Evolutionary conservation across 2,888 invertebrate genomes (phyloP).

Genomic region (Drosophila mimetica): DNA sequence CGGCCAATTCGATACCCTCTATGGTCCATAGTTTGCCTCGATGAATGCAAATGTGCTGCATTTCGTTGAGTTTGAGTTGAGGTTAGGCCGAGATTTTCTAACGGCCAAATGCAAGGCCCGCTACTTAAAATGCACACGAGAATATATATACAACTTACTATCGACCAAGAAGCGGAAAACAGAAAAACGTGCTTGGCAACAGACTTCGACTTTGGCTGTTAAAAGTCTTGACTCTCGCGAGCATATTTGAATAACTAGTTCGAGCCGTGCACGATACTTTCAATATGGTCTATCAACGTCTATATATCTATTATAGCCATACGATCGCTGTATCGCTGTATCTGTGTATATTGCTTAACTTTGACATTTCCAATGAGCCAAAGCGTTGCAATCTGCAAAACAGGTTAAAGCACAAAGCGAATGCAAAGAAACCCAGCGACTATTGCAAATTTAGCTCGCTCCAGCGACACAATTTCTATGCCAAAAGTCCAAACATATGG

Average conservation of each 20-base stretch:
- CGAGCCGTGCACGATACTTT: constrained; percentile 71
- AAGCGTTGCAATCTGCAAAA: constrained; percentile 70
- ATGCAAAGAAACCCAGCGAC: constrained; percentile 49
- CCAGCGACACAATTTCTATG: constrained; percentile 63
- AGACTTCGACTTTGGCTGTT: constrained; percentile 20
- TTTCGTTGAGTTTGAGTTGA: constrained; percentile 65
- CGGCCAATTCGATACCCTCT: constrained; percentile 67
- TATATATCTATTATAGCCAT: constrained; percentile 5
- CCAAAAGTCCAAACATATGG: constrained; percentile 70
- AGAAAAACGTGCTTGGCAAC: constrained; percentile 80
- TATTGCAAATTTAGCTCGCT: constrained; percentile 62
- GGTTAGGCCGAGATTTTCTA: constrained; percentile 66
- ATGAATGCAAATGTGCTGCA: constrained; percentile 57
- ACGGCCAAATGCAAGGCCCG: constrained; percentile 74
- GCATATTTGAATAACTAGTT: constrained; percentile 80
- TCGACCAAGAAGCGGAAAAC: constrained; percentile 49
- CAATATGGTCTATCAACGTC: constrained; percentile 67
- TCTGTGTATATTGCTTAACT: constrained; percentile 67
- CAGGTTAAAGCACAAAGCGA: constrained; percentile 73
- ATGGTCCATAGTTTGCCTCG: constrained; percentile 15
- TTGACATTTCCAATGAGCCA: constrained; percentile 73
- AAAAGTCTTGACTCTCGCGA: constrained; percentile 34
- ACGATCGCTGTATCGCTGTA: constrained; percentile 23
- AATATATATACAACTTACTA: constrained; percentile 48
- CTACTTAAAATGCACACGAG: constrained; percentile 70